phyloP scores from a whole-genome alignment of 2,113 vertebrate genomes.

The Lamprotornis superbus region DNA sequence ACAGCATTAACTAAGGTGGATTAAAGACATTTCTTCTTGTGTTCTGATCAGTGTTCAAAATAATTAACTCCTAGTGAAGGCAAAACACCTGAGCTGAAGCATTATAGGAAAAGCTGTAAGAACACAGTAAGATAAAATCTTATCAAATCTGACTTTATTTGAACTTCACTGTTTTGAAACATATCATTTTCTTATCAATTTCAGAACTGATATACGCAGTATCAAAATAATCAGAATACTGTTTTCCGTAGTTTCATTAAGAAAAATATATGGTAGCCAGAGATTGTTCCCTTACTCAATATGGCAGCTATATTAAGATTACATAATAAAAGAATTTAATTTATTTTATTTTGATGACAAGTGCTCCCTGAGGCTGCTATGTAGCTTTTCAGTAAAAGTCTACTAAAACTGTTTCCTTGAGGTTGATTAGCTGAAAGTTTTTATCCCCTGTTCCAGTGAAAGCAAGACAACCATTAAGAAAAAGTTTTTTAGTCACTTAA shows the following conservation, averaged over 20 bases:
- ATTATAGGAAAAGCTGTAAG: background rate
- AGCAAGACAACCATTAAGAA: background rate
- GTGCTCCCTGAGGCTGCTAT: background rate
- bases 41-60: background rate
- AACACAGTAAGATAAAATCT: background rate
- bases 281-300: background rate
- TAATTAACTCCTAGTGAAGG: background rate
- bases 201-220: background rate
- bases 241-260: background rate
- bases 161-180: background rate
- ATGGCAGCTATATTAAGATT: background rate
- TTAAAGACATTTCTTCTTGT: background rate
- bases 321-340: background rate
- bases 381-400: background rate
- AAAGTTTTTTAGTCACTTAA: background rate
- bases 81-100: background rate
- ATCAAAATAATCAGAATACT: background rate
- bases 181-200: background rate
- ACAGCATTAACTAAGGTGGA: background rate
- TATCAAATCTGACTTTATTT: background rate
- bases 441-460: background rate
- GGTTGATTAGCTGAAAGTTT: background rate
- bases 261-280: background rate
- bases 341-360: background rate
- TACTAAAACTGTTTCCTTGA: background rate